Evolutionary conservation across 2,888 invertebrate species (phyloP), one percentile per base, ranked within the genome.

Genomic region (Isoperla grammatica): DNA sequence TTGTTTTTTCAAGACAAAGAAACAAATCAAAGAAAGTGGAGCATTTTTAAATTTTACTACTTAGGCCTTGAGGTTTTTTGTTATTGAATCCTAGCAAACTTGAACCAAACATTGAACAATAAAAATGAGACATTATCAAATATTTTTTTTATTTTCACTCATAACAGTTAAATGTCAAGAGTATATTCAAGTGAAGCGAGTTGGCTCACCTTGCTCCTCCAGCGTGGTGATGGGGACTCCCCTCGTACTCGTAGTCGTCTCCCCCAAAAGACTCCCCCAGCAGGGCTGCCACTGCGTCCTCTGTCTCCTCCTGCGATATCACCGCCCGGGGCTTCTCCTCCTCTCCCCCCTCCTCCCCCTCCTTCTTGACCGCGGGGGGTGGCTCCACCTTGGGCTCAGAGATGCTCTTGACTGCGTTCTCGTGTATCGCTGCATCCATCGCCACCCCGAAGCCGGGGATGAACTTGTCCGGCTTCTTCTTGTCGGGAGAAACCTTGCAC

Each of bases 271-370:
- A 90, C 73, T 92, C 92, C 22, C 90, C 91, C 57, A 94, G 75
- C 23, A 94, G 75, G 1, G 93, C 92, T 8, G 92, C 92, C 0
- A 94, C 93, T 0, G 94, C 94, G 72, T 92, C 92, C 74, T 90
- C 93, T 0, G 93, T 94, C 75, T 94, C 93, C 76, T 93, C 93
- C 74, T 93, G 93, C 0, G 92, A 93, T 68, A 93, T 93, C 0
- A 88, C 80, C 9, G 88, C 88, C 50, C 90, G 80, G 0, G 88
- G 87, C 70, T 90, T 90, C 69, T 90, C 90, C 63, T 88, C 87
- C 0, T 61, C 62, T 19, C 53, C 40, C 67, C 81, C 81, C 11
- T 75, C 74, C 11, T 76, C 68, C 59, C 69, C 67, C 40, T 60
- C 55, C 37, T 40, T 48, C 49, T 65, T 66, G 54, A 63, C 63